Percentiles rank a stretch among this genome's conserved stretches.
Evolutionary conservation across 2,113 vertebrate genomes (phyloP).

Genomic region (Mobula birostris): DNA sequence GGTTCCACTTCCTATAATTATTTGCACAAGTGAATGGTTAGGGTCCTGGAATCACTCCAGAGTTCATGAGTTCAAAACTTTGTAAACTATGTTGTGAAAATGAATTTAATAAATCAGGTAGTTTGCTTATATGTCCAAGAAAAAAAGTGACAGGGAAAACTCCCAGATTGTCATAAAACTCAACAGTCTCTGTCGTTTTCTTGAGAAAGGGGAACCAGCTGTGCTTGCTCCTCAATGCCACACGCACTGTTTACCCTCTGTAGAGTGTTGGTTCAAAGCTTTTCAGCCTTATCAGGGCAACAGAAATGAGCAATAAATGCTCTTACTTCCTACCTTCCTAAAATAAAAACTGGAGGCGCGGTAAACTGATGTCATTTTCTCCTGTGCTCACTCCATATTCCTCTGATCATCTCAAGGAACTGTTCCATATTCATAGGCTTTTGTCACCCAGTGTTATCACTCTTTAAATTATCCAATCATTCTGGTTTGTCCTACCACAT

Average conservation of each 20-base stretch:
- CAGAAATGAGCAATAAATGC: neutral
- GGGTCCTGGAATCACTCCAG: neutral
- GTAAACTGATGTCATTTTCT: no score
- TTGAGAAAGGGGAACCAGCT: neutral
- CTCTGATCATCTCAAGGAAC: no score
- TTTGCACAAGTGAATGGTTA: neutral
- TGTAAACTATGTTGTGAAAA: neutral
- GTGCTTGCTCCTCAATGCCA: neutral
- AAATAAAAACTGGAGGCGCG: no score
- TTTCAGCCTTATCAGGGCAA: neutral
- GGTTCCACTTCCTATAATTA: neutral
- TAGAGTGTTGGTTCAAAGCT: neutral
- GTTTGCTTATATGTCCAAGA: neutral
- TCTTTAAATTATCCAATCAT: no score
- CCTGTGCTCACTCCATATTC: no score
- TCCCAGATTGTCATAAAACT: neutral
- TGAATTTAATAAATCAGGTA: neutral
- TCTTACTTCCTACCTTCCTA: neutral
- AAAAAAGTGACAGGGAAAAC: neutral
- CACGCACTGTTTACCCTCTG: neutral
- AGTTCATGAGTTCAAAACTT: neutral
- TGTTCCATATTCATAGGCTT: no score
- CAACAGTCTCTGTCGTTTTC: neutral
- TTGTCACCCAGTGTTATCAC: no score
- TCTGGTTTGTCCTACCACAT: no score